Percentiles rank a stretch among this genome's conserved stretches.
Conservation (phyloP, 2,113 vertebrate genomes). For the Ancistrus triradiatus region DNA sequence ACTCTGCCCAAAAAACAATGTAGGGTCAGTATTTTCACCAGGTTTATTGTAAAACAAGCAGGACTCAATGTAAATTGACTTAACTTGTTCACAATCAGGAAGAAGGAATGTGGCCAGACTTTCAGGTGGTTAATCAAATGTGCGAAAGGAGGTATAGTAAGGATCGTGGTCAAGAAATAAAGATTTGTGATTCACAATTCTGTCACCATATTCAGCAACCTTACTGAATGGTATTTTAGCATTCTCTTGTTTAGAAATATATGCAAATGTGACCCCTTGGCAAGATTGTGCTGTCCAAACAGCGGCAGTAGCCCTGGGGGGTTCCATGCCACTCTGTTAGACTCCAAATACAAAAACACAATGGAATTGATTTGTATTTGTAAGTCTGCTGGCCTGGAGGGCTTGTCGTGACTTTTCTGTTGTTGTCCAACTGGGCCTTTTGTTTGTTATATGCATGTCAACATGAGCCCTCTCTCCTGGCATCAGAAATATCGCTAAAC, state of each 20-base stretch:
- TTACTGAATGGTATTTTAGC: constrained; percentile 20
- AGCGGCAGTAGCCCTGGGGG: constrained; percentile 35
- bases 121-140: no score
- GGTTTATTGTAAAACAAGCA: no score
- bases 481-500: constrained; percentile 44
- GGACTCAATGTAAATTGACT: no score
- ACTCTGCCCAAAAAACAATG: no score
- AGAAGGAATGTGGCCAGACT: no score
- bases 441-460: constrained; percentile 47
- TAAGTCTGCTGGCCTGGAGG: constrained; percentile 33
- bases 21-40: no score
- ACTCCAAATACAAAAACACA: constrained; percentile 41
- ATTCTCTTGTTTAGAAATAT: constrained; percentile 36
- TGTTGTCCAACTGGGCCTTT: constrained; percentile 37
- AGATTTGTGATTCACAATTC: no score
- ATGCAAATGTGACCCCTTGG: constrained; percentile 62
- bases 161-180: no score
- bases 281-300: constrained; percentile 56
- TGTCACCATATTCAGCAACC: constrained; percentile 11
- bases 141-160: no score
- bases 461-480: constrained; percentile 39
- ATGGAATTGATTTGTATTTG: constrained; percentile 48
- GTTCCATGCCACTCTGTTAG: constrained; percentile 33
- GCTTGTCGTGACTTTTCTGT: constrained; percentile 44
- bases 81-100: no score